Conservation (phyloP, 2,113 vertebrate species). For the Procavia capensis region DNA sequence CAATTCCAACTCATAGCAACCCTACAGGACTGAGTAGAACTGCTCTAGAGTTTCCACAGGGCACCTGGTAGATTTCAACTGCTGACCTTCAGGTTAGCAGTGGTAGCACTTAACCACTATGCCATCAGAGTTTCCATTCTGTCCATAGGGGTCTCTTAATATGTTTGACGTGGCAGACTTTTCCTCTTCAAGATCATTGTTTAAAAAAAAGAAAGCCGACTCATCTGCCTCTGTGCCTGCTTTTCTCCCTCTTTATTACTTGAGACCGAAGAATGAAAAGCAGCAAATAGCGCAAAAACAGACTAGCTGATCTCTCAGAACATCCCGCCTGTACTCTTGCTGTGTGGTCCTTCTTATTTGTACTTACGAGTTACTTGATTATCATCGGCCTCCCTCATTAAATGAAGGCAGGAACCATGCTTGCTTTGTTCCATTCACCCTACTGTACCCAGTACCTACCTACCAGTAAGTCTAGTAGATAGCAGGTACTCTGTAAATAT, state of each 20-base stretch:
- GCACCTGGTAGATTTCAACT: too few species aligned
- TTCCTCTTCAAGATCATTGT: neutral
- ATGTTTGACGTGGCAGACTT: neutral
- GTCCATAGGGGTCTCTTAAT: neutral
- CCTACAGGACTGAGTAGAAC: too few species aligned
- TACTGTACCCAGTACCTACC: neutral
- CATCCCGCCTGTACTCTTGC: neutral
- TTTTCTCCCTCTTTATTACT: neutral
- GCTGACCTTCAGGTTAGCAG: too few species aligned
- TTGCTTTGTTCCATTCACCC: neutral
- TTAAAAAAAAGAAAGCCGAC: neutral
- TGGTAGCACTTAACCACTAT: too few species aligned
- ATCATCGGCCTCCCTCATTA: neutral
- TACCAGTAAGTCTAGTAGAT: too few species aligned
- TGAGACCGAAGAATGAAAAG: neutral
- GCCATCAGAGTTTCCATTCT: too few species aligned
- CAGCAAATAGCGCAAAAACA: neutral
- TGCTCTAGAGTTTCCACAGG: too few species aligned
- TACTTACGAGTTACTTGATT: neutral
- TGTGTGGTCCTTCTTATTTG: neutral
- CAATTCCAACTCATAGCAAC: too few species aligned
- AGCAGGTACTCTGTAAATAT: neutral
- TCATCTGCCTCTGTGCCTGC: neutral
- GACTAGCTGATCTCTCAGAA: neutral
- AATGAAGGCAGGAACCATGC: neutral